Evolutionary conservation across 2,797 vertebrate genomes (phyloP), one percentile per base, ranked within the genome.

Genomic region (Chaetodon trifasciatus): DNA sequence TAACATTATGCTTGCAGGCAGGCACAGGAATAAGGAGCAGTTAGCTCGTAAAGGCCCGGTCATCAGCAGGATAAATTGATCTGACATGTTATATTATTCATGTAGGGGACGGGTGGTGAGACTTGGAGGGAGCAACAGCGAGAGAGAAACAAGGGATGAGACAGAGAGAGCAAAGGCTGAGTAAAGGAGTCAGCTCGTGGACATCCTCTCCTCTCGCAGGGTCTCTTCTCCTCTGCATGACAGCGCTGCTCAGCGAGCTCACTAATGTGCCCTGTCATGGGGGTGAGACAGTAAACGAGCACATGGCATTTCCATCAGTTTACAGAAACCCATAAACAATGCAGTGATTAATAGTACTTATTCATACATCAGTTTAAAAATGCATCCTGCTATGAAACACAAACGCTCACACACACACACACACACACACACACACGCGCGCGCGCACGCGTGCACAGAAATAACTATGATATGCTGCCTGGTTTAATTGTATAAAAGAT

Each of bases 401-500:
- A 50, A 16, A 50, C 17, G 16, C 47, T 3, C 15, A 23, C 50
- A 65, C 52, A 74, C 74, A 35, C 16, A 68, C 47, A 42, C 50
- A 24, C 78, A 78, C 61, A 85, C 42, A 44, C 42, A 44, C 42
- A 50, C 47, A 50, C 47, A 50, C 6, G 21, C 47, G 4, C 15
- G n/a, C 50, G 63, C 56, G 72, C 74, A 35, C 13, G 65, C 47
- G 37, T 46, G 32, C 78, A 78, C 63, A 85, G 64, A 89, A 92
- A 93, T 72, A 84, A 93, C 75, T 79, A 79, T 83, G 73, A 88
- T 82, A 47, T 87, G 67, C 76, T 70, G 87, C 50, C 83, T 71
- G 82, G 56, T 88, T 90, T 89, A 17, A 76, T 93, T 91, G 92
- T 94, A 95, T 79, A 94, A 95, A 95, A 94, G 89, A 94, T 94